A percentile compares a stretch with the other conserved stretches of the same genome.
These are phyloP conservation scores for Rutilus rutilus DNA, from an alignment of 2,113 vertebrate genomes.

Conservation along the genomic window DNA sequence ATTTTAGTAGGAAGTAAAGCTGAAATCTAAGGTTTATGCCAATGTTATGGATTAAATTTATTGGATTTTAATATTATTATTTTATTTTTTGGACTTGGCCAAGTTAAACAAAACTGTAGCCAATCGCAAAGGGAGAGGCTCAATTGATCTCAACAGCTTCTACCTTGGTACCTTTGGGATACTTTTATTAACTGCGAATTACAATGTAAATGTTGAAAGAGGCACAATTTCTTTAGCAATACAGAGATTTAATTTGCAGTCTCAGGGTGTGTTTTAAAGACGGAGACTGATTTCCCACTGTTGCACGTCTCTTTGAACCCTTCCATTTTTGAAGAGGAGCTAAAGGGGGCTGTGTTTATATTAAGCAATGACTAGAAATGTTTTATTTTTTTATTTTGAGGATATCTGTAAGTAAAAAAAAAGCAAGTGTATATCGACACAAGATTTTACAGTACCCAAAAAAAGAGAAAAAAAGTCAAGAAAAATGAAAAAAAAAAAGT, in stretches of 20 bases:
- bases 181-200: slow-evolving; percentile 31
- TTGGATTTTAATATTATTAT: background rate
- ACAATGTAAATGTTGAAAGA: slow-evolving; percentile 27
- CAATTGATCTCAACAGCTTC: background rate
- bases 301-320: slow-evolving; percentile 61
- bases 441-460: slow-evolving; percentile 71
- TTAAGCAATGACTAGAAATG: slow-evolving; percentile 61
- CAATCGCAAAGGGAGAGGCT: slow-evolving; percentile 21
- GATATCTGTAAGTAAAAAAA: slow-evolving; percentile 65
- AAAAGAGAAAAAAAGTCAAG: background rate
- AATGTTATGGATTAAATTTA: slow-evolving; percentile 22
- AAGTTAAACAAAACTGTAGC: slow-evolving; percentile 1
- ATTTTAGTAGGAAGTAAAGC: background rate
- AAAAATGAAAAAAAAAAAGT: slow-evolving; percentile 36
- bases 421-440: slow-evolving; percentile 64
- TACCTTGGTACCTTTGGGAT: background rate
- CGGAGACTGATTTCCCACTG: slow-evolving; percentile 51
- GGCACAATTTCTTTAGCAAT: background rate
- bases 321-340: slow-evolving; percentile 65
- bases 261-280: slow-evolving; percentile 22
- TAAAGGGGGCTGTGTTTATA: slow-evolving; percentile 60
- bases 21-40: slow-evolving; percentile 10
- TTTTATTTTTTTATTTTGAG: slow-evolving; percentile 67
- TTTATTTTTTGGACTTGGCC: slow-evolving; percentile 10
- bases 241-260: slow-evolving; percentile 5